Base-by-base conservation (phyloP, 2,888 invertebrate genomes). In the Sinhomidia bicolor region DNA sequence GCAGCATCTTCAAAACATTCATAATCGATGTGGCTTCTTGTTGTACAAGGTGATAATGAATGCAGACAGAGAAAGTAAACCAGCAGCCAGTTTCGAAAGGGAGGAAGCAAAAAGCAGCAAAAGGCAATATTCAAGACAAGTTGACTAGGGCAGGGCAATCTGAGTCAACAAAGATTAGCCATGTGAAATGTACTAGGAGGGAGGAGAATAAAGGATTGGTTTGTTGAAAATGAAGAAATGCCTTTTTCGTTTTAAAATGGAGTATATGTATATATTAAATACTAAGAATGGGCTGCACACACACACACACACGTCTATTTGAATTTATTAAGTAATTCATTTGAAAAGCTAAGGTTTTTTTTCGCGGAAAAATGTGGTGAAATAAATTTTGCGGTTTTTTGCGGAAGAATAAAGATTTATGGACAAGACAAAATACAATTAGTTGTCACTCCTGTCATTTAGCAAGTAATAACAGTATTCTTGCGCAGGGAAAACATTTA, bases 381-480 rank as follows among this genome's bases (percentile, higher is more conserved):
- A 65, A 3, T 29, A 1, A n/a, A 17, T 20, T 20, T 68, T 41
- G 62, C 36, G 20, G 65, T 32, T 41, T 71, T 4, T 23, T 10
- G 10, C 9, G 41, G 0, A 71, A 17, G 20, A 5, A 65, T 62
- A 29, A 5, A 12, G 65, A 32, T 20, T n/a, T 65, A 9, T 41
- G 76, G 10, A 7, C 51, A n/a, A 76, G 17, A 29, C 51, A 76
- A 76, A 76, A 51, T 29, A n/a, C 51, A 76, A 76, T 76, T 76
- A 76, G 76, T 76, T 76, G 51, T 76, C 51, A 76, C 76, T 76
- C 29, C n/a, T 47, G 74, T 74, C 74, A 74, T 74, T 74, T 74
- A 12, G 26, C 47, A 44, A 74, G 7, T 74, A 47, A 74, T 26
- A 74, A 74, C 23, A 71, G 20, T 10, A 29, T 32, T 10, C 10